Conservation (phyloP, 2,113 vertebrate species). For the Tringa solitaria region DNA sequence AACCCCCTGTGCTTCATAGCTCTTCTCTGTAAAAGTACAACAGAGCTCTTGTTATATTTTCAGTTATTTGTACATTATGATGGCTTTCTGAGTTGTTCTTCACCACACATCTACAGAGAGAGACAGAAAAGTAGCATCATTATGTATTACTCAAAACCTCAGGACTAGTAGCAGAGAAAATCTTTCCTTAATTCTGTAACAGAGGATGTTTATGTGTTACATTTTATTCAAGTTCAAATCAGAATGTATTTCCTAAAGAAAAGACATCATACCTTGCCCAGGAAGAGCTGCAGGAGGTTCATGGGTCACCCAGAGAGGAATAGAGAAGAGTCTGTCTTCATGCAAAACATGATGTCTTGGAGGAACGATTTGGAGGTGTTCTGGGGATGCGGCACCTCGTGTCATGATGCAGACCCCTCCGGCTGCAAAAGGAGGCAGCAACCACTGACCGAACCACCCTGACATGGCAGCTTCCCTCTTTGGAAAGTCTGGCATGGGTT, state of each 20-base stretch:
- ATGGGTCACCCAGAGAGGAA: not conserved
- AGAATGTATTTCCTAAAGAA: not conserved
- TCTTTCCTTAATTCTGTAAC: not conserved
- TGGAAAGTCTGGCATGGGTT: not conserved
- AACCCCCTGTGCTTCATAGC: not conserved
- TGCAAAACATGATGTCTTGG: not conserved
- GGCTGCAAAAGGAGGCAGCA: not conserved
- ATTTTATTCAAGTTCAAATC: not conserved
- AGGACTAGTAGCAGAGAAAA: not conserved
- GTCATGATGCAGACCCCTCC: not conserved
- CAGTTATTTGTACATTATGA: not conserved
- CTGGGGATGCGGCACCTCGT: not conserved
- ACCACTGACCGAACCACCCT: rapidly evolving
- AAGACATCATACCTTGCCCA: not conserved
- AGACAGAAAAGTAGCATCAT: not conserved
- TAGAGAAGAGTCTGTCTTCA: not conserved
- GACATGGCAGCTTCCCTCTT: not conserved
- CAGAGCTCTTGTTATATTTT: not conserved
- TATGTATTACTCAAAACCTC: not conserved
- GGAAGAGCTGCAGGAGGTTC: not conserved
- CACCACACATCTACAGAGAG: not conserved
- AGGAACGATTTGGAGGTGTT: not conserved
- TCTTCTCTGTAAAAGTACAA: not conserved
- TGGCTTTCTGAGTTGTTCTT: not conserved
- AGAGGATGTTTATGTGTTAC: not conserved